Evolutionary conservation across 2,888 invertebrate genomes (phyloP).

Genomic region (Eudemis profundana): DNA sequence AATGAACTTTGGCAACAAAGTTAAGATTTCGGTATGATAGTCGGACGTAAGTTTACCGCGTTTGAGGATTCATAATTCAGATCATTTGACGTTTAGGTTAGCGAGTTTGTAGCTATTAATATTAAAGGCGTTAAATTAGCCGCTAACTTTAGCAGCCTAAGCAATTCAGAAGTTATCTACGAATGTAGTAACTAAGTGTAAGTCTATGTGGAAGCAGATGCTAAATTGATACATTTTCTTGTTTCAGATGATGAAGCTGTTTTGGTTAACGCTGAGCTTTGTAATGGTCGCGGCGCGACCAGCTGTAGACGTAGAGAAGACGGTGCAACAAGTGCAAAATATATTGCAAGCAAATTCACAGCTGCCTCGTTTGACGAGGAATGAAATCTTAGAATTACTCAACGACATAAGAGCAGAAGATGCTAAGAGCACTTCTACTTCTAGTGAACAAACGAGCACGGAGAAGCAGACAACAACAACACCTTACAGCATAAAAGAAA

Average conservation of each 20-base stretch:
- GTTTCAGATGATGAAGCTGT: constrained; percentile 76
- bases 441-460: constrained; percentile 55
- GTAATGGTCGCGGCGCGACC: constrained; percentile 57
- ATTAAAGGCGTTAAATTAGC: background rate
- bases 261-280: constrained; percentile 64
- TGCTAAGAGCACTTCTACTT: constrained; percentile 63
- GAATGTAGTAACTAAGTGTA: background rate
- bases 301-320: constrained; percentile 84
- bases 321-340: constrained; percentile 88
- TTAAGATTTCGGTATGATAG: constrained; percentile 43
- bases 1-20: constrained; percentile 41
- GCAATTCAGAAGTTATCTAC: background rate
- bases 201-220: background rate
- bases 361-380: constrained; percentile 87
- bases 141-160: background rate
- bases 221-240: constrained; percentile 43
- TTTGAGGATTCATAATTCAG: constrained; percentile 34
- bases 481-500: constrained; percentile 60
- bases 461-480: constrained; percentile 49
- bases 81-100: constrained; percentile 12
- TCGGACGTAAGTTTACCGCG: constrained; percentile 28
- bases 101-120: constrained; percentile 7
- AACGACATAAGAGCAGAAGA: constrained; percentile 87
- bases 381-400: constrained; percentile 88
- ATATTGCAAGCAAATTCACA: constrained; percentile 86